Conservation (phyloP, 2,888 invertebrate species). For the Acleris cristana region DNA sequence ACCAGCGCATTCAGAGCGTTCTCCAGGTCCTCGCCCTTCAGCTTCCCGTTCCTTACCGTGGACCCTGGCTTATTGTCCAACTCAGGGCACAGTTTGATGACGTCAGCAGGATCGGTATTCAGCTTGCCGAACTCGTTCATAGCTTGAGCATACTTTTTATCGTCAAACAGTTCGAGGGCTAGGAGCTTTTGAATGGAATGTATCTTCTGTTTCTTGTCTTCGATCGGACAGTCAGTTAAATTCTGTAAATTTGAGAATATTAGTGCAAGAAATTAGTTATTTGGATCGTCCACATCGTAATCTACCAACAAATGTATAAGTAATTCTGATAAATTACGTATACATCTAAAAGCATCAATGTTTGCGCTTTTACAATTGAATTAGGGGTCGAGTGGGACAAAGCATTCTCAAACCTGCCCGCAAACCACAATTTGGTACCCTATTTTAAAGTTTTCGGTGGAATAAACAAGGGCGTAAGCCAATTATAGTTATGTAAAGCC, state of each 20-base stretch:
- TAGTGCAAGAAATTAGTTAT: background rate
- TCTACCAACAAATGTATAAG: too few relatives aligned
- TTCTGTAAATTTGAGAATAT: conserved; percentile 81
- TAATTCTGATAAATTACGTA: too few relatives aligned
- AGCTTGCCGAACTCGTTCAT: conserved; percentile 96
- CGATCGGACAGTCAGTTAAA: conserved; percentile 91
- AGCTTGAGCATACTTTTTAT: conserved; percentile 93
- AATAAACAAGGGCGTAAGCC: too few relatives aligned
- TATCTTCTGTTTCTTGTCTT: conserved; percentile 91
- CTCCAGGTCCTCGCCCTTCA: conserved; percentile 93
- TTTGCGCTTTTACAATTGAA: too few relatives aligned
- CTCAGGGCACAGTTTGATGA: conserved; percentile 97
- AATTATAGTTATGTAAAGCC: too few relatives aligned
- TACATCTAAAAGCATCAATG: too few relatives aligned
- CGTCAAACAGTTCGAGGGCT: conserved; percentile 95
- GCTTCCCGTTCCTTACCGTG: conserved; percentile 64
- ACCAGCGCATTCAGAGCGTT: conserved; percentile 94
- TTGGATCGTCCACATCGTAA: background rate
- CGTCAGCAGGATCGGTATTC: conserved; percentile 96
- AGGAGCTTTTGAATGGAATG: conserved; percentile 95
- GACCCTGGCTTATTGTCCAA: conserved; percentile 84
- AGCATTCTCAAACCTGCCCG: too few relatives aligned
- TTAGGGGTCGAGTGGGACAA: too few relatives aligned
- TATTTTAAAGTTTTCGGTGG: too few relatives aligned
- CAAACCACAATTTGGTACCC: too few relatives aligned